Evolutionary conservation across 2,888 invertebrate genomes (phyloP).

Genomic region (Mongoloraphidia duomilia): DNA sequence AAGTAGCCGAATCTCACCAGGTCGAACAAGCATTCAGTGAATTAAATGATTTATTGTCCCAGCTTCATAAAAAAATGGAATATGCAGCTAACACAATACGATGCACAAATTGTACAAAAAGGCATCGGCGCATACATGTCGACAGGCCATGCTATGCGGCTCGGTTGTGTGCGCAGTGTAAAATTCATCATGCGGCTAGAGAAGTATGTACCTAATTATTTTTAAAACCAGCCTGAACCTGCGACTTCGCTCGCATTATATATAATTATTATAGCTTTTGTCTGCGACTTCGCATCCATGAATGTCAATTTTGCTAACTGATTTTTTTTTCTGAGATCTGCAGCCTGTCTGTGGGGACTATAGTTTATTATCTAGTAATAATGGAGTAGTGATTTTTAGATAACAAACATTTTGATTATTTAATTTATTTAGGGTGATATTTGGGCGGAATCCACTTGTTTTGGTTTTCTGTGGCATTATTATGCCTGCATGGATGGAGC

Average conservation of each 20-base stretch:
- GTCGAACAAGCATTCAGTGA: slow-evolving; percentile 82
- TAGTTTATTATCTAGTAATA: neutral
- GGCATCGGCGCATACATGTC: slow-evolving; percentile 76
- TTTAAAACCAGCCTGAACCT: no score
- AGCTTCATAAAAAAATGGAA: slow-evolving; percentile 86
- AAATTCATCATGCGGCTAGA: slow-evolving; percentile 78
- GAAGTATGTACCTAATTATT: slow-evolving; percentile 45
- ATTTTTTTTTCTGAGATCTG: no score
- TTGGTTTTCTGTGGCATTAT: slow-evolving; percentile 87
- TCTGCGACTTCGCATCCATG: no score
- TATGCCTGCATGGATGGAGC: slow-evolving; percentile 94
- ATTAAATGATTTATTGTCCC: slow-evolving; percentile 71
- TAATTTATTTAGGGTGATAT: slow-evolving; percentile 62
- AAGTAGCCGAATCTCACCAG: slow-evolving; percentile 59
- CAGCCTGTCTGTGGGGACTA: neutral
- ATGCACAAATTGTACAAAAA: slow-evolving; percentile 85
- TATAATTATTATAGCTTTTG: no score
- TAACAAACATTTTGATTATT: neutral
- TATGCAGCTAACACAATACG: slow-evolving; percentile 88
- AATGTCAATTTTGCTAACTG: no score
- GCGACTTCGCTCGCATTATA: no score
- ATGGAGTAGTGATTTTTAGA: neutral
- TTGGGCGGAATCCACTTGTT: slow-evolving; percentile 84
- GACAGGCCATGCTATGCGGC: slow-evolving; percentile 85
- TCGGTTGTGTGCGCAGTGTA: slow-evolving; percentile 77